Evolutionary conservation across 2,888 invertebrate genomes (phyloP).

Genomic region (Tetanocera ferruginea): DNA sequence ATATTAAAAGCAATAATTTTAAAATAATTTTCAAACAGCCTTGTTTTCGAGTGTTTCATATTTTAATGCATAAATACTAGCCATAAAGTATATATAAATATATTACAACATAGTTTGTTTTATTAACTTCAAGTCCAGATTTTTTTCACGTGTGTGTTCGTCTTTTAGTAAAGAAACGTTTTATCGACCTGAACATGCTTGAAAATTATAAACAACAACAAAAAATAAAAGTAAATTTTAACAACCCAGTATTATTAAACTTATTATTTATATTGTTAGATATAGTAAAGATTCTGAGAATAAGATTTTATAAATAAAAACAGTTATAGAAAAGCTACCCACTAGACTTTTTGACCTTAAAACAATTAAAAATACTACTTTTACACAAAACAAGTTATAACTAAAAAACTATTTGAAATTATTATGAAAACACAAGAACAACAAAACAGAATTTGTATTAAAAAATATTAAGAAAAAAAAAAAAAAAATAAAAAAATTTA

Average conservation of each 20-base stretch:
- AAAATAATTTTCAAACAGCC: slow-evolving; percentile 1
- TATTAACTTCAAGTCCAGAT: background rate
- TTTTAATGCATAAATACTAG: background rate
- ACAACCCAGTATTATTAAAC: background rate
- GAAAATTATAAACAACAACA: slow-evolving; percentile 24
- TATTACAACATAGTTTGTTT: background rate
- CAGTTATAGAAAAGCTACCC: background rate
- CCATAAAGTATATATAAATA: background rate
- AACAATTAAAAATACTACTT: too few relatives aligned
- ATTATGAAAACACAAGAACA: too few relatives aligned
- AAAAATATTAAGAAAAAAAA: too few relatives aligned
- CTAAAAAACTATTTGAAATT: too few relatives aligned
- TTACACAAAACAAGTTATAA: too few relatives aligned
- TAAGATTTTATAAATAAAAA: background rate
- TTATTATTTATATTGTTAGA: background rate
- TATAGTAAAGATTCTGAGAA: background rate
- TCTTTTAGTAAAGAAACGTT: slow-evolving; percentile 19
- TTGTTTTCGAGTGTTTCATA: background rate
- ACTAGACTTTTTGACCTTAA: background rate
- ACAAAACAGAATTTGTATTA: too few relatives aligned
- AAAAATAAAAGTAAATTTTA: background rate
- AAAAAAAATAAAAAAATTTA: too few relatives aligned
- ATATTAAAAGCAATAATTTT: background rate
- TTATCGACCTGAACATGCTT: slow-evolving; percentile 28
- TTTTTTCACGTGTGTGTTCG: background rate